Evolutionary conservation across 2,797 vertebrate genomes (phyloP).

Genomic region (Xenopus petersii): DNA sequence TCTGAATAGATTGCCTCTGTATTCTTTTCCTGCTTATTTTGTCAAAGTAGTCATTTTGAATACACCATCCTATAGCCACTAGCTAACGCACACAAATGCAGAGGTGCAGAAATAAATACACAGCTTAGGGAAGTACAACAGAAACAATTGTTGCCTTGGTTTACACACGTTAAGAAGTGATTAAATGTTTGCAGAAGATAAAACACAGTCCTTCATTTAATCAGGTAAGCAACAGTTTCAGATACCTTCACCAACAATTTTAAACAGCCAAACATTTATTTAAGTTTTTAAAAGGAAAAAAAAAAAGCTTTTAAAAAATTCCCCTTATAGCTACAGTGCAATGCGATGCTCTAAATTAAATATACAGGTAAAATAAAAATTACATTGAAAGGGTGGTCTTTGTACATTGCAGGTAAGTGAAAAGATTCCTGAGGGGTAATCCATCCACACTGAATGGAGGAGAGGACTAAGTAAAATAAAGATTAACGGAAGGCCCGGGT

Average conservation of each 20-base stretch:
- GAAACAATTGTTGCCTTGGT: too few species aligned
- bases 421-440: slow-evolving; percentile 47
- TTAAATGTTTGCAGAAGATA: too few species aligned
- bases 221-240: neutral
- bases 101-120: too few species aligned
- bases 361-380: slow-evolving; percentile 43
- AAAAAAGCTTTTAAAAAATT: slow-evolving; percentile 39
- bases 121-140: too few species aligned
- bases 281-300: slow-evolving; percentile 38
- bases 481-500: slow-evolving; percentile 23
- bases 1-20: too few species aligned
- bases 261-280: slow-evolving; percentile 49
- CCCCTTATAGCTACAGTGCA: slow-evolving; percentile 48
- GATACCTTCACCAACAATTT: slow-evolving; percentile 16
- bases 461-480: slow-evolving; percentile 16
- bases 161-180: too few species aligned
- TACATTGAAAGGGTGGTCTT: slow-evolving; percentile 33
- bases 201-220: neutral
- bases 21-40: too few species aligned
- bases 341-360: slow-evolving; percentile 49
- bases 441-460: slow-evolving; percentile 22
- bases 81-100: too few species aligned
- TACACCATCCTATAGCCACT: too few species aligned
- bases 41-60: too few species aligned
- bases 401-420: slow-evolving; percentile 41